phyloP scores from a whole-genome alignment of 2,888 invertebrate species.

The Ochropacha duplaris region DNA sequence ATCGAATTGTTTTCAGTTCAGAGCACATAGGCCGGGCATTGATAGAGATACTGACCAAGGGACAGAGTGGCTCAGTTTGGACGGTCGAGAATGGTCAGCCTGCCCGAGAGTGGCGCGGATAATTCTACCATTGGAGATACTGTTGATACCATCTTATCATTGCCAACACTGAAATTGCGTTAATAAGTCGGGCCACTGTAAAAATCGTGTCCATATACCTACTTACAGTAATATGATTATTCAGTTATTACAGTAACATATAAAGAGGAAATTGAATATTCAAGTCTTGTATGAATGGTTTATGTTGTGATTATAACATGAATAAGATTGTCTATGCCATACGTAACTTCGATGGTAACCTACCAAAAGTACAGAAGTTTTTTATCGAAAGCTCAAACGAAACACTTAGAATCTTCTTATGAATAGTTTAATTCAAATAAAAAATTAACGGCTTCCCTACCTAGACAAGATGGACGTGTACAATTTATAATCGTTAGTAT shows the following conservation, averaged over 20 bases:
- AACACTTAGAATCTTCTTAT: background rate
- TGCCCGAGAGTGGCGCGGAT: conserved; percentile 83
- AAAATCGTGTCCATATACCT: background rate
- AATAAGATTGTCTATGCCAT: too few relatives aligned
- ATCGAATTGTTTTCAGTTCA: conserved; percentile 83
- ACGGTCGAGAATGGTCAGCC: conserved; percentile 86
- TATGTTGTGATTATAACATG: too few relatives aligned
- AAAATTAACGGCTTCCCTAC: too few relatives aligned
- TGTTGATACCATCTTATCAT: background rate
- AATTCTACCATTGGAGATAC: conserved; percentile 21
- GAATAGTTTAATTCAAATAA: too few relatives aligned
- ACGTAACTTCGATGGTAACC: too few relatives aligned
- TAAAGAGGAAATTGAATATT: background rate
- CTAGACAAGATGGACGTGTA: too few relatives aligned
- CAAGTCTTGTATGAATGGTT: too few relatives aligned
- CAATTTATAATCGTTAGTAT: too few relatives aligned
- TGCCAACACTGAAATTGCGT: background rate
- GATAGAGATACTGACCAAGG: conserved; percentile 85
- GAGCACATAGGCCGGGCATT: conserved; percentile 87
- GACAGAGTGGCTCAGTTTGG: conserved; percentile 88
- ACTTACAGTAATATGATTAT: background rate
- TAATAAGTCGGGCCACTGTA: background rate
- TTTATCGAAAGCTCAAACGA: background rate
- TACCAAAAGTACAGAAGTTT: background rate
- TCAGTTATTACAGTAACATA: background rate